Evolutionary conservation across 1,140 invertebrate species (phyloP), one percentile per base, ranked within the genome.

Genomic region (Tetramorium parvispinum): DNA sequence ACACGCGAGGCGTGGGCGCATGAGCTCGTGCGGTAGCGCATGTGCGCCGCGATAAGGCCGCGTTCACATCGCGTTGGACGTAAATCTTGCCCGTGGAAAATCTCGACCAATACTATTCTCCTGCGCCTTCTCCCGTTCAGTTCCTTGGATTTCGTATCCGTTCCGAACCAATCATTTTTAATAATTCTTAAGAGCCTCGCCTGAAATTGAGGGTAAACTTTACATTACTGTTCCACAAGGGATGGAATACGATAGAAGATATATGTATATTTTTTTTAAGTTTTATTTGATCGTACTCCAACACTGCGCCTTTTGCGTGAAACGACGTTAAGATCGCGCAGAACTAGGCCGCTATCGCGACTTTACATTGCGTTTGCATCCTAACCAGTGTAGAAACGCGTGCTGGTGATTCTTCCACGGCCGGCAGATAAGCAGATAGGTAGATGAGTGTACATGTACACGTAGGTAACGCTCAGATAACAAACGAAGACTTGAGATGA

Each of bases 301-400:
- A 27, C n/a, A 40, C 32, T 7, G 18, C 13, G 7, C 21, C 13
- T 65, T 65, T 73, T 63, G 70, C 61, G 43, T 57, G 57, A 57
- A 55, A 49, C 27, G 10, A 85, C 53, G 61, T 85, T 82, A 73
- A 90, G 59, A 85, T 86, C 81, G 68, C 73, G 57, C n/a, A 27
- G 40, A 65, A 73, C 78, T 85, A 91, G 87, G 55, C 73, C 73
- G 87, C 59, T 88, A 91, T 91, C 87, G 89, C 87, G 78, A 88
- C 83, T 43, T 91, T 85, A 91, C 89, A 91, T 90, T 91, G 90
- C 88, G 89, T 91, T 90, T 91, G 89, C 89, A 90, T 91, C 78
- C 87, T 91, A 86, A 90, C 89, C 89, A 76, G 61, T 83, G 89
- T 79, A 85, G 83, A 85, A 85, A 91, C 77, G 82, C 87, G 88